Evolutionary conservation across 1,140 invertebrate genomes (phyloP).

Genomic region (Amphibalanus amphitrite): DNA sequence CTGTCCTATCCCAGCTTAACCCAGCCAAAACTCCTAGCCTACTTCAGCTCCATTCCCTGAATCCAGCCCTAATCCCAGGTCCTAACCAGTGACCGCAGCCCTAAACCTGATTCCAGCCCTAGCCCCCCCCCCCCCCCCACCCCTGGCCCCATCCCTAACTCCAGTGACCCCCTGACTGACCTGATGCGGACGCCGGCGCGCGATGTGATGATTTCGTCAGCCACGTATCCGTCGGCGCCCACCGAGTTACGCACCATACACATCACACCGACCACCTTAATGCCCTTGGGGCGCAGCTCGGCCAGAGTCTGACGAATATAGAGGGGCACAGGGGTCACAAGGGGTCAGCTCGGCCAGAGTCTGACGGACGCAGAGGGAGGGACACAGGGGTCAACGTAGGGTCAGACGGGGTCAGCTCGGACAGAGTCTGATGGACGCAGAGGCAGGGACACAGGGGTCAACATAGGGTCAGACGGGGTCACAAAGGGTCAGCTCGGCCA

Average conservation of each 20-base stretch:
- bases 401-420: no score
- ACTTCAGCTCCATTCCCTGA: no score
- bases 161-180: conserved; percentile 6
- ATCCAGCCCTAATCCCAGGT: no score
- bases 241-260: conserved; percentile 82
- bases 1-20: no score
- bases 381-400: no score
- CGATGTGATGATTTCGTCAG: conserved; percentile 76
- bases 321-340: neutral
- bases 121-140: no score
- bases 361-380: no score
- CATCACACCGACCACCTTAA: conserved; percentile 70
- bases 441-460: no score
- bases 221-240: conserved; percentile 73
- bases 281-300: conserved; percentile 9
- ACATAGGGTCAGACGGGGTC: no score
- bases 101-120: neutral
- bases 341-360: no score
- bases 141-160: conserved; percentile 5
- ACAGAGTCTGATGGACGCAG: no score
- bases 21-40: no score
- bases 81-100: neutral
- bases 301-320: neutral
- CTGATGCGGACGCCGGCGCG: conserved; percentile 52
- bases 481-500: neutral